Conservation (phyloP, 2,113 vertebrate genomes). For the Athene cunicularia region DNA sequence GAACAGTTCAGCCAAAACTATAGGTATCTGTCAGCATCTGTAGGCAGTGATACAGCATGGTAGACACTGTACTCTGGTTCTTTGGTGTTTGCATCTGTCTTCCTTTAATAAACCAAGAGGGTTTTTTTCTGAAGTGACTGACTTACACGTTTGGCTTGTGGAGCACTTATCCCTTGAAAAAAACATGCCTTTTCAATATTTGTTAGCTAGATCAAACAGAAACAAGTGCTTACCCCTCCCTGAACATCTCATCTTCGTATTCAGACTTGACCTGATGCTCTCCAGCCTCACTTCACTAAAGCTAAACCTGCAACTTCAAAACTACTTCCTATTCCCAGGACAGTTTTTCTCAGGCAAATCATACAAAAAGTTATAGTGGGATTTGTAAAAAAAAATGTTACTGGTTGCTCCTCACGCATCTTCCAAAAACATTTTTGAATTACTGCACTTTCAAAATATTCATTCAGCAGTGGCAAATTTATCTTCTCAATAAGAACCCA, state of each 20-base stretch:
- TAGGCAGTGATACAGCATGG: not conserved
- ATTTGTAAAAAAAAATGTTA: not conserved
- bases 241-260: not conserved
- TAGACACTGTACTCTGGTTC: not conserved
- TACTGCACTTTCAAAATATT: not conserved
- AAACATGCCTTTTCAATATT: not conserved
- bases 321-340: not conserved
- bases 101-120: not conserved
- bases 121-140: not conserved
- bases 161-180: not conserved
- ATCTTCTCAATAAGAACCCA: not conserved
- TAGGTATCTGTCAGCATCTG: not conserved
- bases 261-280: not conserved
- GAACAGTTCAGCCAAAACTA: not conserved
- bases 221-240: not conserved
- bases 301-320: not conserved
- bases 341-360: not conserved
- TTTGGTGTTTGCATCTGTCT: not conserved
- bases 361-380: not conserved
- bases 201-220: not conserved
- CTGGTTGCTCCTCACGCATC: not conserved
- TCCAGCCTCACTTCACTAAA: not conserved
- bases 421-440: not conserved
- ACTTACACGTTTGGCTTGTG: not conserved
- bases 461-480: not conserved